Evolutionary conservation across 1,140 invertebrate genomes (phyloP).

Genomic region (Eriocheir sinensis): DNA sequence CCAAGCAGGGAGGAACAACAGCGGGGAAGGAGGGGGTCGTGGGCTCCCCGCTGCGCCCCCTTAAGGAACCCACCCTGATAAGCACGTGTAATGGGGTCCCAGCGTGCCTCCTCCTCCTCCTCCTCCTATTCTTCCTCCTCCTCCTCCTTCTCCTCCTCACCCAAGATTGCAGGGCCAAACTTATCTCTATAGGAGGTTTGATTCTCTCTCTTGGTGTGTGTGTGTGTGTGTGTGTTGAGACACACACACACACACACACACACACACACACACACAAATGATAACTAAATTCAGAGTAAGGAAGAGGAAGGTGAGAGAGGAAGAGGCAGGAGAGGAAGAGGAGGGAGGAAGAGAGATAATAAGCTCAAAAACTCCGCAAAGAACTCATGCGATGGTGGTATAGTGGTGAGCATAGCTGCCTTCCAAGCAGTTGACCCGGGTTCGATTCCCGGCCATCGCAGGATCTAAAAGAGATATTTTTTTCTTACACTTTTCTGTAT

Average conservation of each 20-base stretch:
- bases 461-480: too few species aligned
- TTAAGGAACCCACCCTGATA: neutral
- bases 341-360: too few species aligned
- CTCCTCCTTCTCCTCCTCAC: neutral
- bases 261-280: too few species aligned
- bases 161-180: neutral
- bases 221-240: too few species aligned
- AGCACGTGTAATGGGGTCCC: neutral
- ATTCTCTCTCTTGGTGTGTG: too few species aligned
- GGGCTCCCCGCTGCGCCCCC: neutral
- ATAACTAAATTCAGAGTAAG: too few species aligned
- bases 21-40: neutral
- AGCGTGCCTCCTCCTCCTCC: neutral
- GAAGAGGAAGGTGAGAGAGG: neutral
- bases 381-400: slow-evolving; percentile 87
- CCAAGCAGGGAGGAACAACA: neutral
- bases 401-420: slow-evolving; percentile 95
- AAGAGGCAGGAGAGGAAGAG: neutral
- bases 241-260: too few species aligned
- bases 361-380: too few species aligned
- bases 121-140: neutral
- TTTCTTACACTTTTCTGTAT: too few species aligned
- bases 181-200: neutral
- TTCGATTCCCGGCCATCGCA: slow-evolving; percentile 96
- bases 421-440: slow-evolving; percentile 97